Evolutionary conservation across 2,113 vertebrate species (phyloP), one percentile per base, ranked within the genome.

Genomic region (Mus pahari): DNA sequence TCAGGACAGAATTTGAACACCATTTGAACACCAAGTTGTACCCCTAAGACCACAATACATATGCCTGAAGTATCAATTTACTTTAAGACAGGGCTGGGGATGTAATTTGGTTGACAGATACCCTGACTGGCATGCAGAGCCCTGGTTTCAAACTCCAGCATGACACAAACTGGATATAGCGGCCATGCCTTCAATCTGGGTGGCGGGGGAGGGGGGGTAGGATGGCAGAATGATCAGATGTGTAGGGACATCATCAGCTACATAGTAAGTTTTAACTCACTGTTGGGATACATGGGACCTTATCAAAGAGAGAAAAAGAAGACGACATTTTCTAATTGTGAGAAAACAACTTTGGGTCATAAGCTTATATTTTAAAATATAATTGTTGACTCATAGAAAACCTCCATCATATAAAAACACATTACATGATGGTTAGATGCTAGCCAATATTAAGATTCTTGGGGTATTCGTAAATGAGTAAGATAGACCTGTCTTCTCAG

Each of bases 1-100:
- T 95, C 36, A 91, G 92, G 31, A 42, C 39, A 93, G 48, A 90
- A 77, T 96, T 77, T 89, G 50, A 96, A 97, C 4, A 82, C 22
- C 7, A 39, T 64, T 87, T 50, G 62, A 45, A 92, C 1, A 62
- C 55, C 39, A 39, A 42, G 7, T 14, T 79, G 6, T 58, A 62
- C 71, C 19, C 55, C 73, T 89, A 71, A 95, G 94, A 84, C 31
- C 71, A 86, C 22, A 48, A 78, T n/a, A 14, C 62, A 70, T 86
- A 83, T 78, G 13, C 16, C 2, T 42, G 58, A 92, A 26, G 3
- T 82, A 77, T 62, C 28, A 22, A 24, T 58, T 88, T 92, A 90
- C 91, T 94, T 68, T n/a, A n/a, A 68, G 31, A 14, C 12, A 24
- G 6, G 45, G 10, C 19, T 50, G 31, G 11, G 26, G 5, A 12